Conservation (phyloP, 1,140 invertebrate species). For the Phocides pigmalion region DNA sequence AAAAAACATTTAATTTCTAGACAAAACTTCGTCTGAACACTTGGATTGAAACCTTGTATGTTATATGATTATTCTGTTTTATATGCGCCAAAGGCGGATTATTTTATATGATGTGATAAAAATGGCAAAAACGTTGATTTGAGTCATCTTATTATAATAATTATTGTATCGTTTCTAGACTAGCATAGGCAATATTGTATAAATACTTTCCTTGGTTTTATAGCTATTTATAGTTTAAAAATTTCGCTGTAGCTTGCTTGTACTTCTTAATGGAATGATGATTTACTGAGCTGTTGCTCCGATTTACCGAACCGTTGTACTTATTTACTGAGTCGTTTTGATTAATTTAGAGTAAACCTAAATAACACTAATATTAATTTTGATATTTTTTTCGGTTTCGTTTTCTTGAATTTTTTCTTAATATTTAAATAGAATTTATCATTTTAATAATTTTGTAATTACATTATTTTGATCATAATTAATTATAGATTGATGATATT, state of each 20-base stretch:
- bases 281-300: slow-evolving; percentile 17
- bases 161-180: slow-evolving; percentile 40
- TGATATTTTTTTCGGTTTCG: too few species aligned
- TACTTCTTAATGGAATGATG: slow-evolving; percentile 30
- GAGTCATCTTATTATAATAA: slow-evolving; percentile 36
- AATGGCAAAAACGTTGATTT: slow-evolving; percentile 58
- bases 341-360: too few species aligned
- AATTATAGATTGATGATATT: too few species aligned
- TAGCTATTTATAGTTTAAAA: slow-evolving; percentile 29
- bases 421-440: too few species aligned
- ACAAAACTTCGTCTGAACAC: slow-evolving; percentile 37
- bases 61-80: slow-evolving; percentile 40
- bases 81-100: slow-evolving; percentile 68
- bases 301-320: too few species aligned
- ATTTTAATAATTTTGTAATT: too few species aligned
- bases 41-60: slow-evolving; percentile 25
- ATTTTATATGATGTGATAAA: slow-evolving; percentile 71
- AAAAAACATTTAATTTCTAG: not conserved
- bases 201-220: slow-evolving; percentile 34
- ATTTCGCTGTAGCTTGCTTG: slow-evolving; percentile 48
- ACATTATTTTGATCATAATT: too few species aligned
- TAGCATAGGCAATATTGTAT: slow-evolving; percentile 39
- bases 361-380: too few species aligned
- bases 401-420: too few species aligned
- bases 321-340: too few species aligned